Conservation (phyloP, 1,140 invertebrate species). For the Magallana ariakensis region DNA sequence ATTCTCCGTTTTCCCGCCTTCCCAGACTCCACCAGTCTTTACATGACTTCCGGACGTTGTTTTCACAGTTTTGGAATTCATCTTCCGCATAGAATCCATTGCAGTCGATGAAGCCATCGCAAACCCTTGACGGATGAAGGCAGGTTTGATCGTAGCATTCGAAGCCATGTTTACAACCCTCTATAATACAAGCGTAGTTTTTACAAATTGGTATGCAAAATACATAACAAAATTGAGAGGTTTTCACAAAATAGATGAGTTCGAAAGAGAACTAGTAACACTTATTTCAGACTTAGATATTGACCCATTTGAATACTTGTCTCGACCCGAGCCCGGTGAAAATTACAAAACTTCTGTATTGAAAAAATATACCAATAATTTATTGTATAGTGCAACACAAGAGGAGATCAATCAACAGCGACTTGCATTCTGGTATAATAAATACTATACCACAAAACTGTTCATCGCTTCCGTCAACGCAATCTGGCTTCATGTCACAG, state of each 20-base stretch:
- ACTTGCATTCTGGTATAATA: too few species aligned
- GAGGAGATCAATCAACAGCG: too few species aligned
- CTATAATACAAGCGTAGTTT: constrained; percentile 21
- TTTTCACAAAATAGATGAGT: too few species aligned
- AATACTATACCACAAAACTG: constrained; percentile 49
- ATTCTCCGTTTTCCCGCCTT: constrained; percentile 43
- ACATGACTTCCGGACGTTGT: constrained; percentile 41
- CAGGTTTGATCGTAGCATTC: constrained; percentile 58
- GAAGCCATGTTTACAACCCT: constrained; percentile 42
- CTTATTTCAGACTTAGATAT: too few species aligned
- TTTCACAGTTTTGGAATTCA: constrained; percentile 43
- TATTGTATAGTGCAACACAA: too few species aligned
- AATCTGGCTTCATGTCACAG: constrained; percentile 53
- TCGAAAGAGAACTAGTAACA: too few species aligned
- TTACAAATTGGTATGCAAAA: not conserved
- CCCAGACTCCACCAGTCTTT: constrained; percentile 52
- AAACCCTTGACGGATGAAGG: constrained; percentile 34
- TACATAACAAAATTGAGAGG: not conserved
- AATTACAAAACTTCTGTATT: too few species aligned
- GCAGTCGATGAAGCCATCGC: constrained; percentile 58
- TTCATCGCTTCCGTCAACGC: constrained; percentile 55
- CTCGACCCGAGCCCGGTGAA: too few species aligned
- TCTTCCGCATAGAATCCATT: constrained; percentile 54
- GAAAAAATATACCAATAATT: too few species aligned
- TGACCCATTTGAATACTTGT: too few species aligned